Percentiles rank a stretch among this genome's conserved stretches.
phyloP scores from a whole-genome alignment of 2,888 invertebrate genomes.

The Trilocha varians region DNA sequence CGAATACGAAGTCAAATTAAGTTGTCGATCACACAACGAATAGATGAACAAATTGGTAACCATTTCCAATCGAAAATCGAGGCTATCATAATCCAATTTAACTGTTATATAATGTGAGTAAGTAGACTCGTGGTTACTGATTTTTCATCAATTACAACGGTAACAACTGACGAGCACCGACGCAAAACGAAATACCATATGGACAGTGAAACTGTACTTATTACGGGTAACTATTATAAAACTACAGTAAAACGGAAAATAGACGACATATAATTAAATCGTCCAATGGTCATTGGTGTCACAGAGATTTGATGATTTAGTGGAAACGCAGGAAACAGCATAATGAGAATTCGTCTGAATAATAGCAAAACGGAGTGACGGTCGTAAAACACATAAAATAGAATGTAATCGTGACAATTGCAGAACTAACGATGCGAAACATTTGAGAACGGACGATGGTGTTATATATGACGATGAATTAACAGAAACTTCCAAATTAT shows the following conservation, averaged over 20 bases:
- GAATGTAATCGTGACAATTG: too few relatives aligned
- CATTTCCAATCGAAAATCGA: too few relatives aligned
- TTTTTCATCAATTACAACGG: constrained; percentile 35
- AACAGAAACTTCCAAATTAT: too few relatives aligned
- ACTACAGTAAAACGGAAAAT: constrained; percentile 31
- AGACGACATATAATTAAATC: constrained; percentile 16
- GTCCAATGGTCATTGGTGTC: constrained; percentile 29
- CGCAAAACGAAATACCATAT: constrained; percentile 41
- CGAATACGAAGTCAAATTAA: too few relatives aligned
- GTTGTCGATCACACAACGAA: too few relatives aligned
- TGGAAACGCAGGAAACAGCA: constrained; percentile 8
- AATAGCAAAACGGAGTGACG: neutral
- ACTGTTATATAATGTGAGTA: too few relatives aligned
- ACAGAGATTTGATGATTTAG: constrained; percentile 20
- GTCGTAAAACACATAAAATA: neutral
- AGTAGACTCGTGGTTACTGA: constrained; percentile 4
- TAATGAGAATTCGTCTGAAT: neutral
- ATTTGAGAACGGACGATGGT: too few relatives aligned
- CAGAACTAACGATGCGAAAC: too few relatives aligned
- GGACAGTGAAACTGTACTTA: constrained; percentile 22
- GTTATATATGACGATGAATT: too few relatives aligned
- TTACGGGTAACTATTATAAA: too few relatives aligned
- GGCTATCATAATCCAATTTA: too few relatives aligned
- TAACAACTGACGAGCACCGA: constrained; percentile 26
- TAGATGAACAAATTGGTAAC: too few relatives aligned